phyloP scores from a whole-genome alignment of 2,113 vertebrate species.

The Gobiocypris rarus region DNA sequence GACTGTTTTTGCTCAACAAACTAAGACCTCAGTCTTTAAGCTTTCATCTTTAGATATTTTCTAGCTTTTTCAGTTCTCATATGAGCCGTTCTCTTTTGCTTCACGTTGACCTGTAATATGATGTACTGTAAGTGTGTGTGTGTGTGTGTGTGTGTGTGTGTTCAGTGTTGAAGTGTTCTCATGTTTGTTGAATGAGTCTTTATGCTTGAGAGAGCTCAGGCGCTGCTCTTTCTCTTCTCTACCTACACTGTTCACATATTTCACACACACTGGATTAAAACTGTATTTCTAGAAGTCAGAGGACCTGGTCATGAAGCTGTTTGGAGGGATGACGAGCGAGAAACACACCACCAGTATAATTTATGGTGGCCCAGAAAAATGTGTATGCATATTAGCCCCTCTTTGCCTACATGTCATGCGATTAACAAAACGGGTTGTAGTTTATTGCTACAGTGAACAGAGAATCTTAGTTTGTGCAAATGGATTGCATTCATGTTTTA shows the following conservation, averaged over 20 bases:
- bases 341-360: background rate
- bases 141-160: conserved; percentile 34
- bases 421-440: background rate
- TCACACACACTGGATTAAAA: background rate
- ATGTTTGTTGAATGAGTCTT: background rate
- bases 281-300: background rate
- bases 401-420: background rate
- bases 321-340: background rate
- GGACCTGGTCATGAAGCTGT: background rate
- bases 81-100: background rate
- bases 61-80: too few relatives aligned
- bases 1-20: background rate
- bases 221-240: background rate
- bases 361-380: background rate
- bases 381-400: background rate
- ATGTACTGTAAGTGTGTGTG: conserved; percentile 7
- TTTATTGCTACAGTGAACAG: background rate
- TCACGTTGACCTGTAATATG: background rate
- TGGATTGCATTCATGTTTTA: background rate
- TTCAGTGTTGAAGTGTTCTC: background rate
- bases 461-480: background rate
- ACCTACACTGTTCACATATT: background rate
- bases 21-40: too few relatives aligned
- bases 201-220: background rate
- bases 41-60: too few relatives aligned